Base-by-base conservation (phyloP, 2,113 vertebrate species). In the Catharus fuscescens region DNA sequence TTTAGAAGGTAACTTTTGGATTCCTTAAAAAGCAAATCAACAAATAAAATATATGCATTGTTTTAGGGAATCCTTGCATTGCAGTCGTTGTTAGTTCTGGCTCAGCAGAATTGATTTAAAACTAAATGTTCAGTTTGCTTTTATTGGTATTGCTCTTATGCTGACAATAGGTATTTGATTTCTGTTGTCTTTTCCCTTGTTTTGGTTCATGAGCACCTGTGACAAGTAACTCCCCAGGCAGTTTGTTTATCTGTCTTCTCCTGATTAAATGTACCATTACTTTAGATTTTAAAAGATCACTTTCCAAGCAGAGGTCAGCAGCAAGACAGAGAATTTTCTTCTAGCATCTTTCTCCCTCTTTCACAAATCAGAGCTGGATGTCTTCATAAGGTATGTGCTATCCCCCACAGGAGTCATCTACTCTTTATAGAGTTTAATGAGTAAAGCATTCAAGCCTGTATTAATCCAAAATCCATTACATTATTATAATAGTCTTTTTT, bases 181-280 rank as follows among this genome's bases (percentile, higher is more conserved):
- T 96, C 65, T 47, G 34, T 56, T 89, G 69, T 86, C 32, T 89
- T 91, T 80, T 79, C 52, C 13, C 42, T 48, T 85, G 24, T 66
- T 91, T 81, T 81, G 1, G 32, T 71, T 96, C 85, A 65, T 71
- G 74, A 93, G 90, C 79, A 85, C 14, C 79, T 88, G 67, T 44
- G 40, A 85, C 15, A 52, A 82, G 11, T 56, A 67, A 79, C 14
- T 85, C 70, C 42, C 13, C 3, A n/a, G 71, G 28, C 53, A 52
- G 24, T 94, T 94, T 91, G 50, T 90, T 95, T 83, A 50, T 87
- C 36, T 93, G 19, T 80, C 80, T 93, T 76, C 44, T 91, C 23
- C 19, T 72, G 78, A 87, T 85, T 81, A 92, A 92, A 73, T 29
- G n/a, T 73, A 57, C 34, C 36, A 47, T 47, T 67, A 34, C 7